Evolutionary conservation across 2,797 vertebrate genomes (phyloP).

Genomic region (Liparis tanakae): DNA sequence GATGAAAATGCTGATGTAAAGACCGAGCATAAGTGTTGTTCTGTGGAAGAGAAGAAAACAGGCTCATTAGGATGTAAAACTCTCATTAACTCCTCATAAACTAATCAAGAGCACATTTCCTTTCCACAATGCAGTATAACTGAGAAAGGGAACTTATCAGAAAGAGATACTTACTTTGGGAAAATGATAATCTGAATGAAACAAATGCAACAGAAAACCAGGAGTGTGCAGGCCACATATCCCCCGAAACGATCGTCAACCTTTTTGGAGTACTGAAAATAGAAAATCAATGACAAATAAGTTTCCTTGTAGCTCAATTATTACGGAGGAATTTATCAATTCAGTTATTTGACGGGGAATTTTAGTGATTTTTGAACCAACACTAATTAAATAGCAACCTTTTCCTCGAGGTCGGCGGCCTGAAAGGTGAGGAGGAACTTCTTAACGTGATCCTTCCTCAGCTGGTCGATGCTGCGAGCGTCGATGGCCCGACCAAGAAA

Average conservation of each 20-base stretch:
- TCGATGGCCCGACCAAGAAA: slow-evolving; percentile 96
- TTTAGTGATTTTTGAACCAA: not conserved
- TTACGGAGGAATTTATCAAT: not conserved
- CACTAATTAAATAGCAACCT: slow-evolving; percentile 75
- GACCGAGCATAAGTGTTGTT: slow-evolving; percentile 88
- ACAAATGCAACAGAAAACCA: slow-evolving; percentile 94
- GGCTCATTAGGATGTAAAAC: slow-evolving; percentile 52
- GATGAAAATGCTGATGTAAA: slow-evolving; percentile 89
- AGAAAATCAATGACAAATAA: slow-evolving; percentile 22
- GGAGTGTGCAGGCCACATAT: slow-evolving; percentile 90
- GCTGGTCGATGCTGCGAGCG: slow-evolving; percentile 95
- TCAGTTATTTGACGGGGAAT: not conserved
- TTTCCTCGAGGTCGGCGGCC: slow-evolving; percentile 90
- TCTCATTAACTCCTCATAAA: slow-evolving; percentile 72
- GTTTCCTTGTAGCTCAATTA: not conserved
- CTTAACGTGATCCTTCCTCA: slow-evolving; percentile 95
- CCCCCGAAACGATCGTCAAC: slow-evolving; percentile 93
- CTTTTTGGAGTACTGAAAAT: slow-evolving; percentile 91
- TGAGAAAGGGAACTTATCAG: slow-evolving; percentile 23
- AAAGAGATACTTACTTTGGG: slow-evolving; percentile 85
- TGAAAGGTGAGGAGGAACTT: slow-evolving; percentile 97
- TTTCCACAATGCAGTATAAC: slow-evolving; percentile 28
- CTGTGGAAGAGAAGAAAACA: slow-evolving; percentile 75
- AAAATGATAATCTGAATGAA: slow-evolving; percentile 91
- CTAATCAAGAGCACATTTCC: slow-evolving; percentile 62